Conservation (phyloP, 2,888 invertebrate genomes). For the Cheilosia pagana region DNA sequence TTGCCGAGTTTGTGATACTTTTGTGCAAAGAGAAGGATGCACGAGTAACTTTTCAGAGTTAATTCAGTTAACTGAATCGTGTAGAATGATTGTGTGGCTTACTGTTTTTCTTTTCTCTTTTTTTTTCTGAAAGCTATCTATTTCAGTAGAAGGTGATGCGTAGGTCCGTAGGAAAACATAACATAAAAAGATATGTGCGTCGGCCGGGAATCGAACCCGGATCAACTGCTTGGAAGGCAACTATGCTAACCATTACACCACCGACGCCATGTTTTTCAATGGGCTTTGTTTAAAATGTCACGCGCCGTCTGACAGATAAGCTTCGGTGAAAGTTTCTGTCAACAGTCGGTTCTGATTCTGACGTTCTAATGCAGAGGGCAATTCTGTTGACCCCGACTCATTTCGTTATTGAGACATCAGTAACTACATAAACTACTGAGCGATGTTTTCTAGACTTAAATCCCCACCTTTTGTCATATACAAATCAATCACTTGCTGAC, state of each 20-base stretch:
- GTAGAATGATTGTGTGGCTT: constrained; percentile 23
- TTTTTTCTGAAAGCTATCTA: neutral
- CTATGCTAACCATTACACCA: constrained; percentile 75
- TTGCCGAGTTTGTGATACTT: constrained; percentile 66
- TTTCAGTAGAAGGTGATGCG: neutral
- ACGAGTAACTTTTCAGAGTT: constrained; percentile 47
- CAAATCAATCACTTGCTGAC: too few species aligned
- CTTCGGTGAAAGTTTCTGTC: too few species aligned
- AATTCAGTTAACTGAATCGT: constrained; percentile 66
- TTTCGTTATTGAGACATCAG: too few species aligned
- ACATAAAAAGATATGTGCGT: constrained; percentile 40
- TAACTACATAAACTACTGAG: too few species aligned
- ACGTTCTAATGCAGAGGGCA: too few species aligned
- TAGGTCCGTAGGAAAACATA: neutral
- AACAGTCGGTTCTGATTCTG: too few species aligned
- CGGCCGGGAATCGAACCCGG: constrained; percentile 73
- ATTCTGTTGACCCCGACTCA: too few species aligned
- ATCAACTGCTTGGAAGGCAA: constrained; percentile 75
- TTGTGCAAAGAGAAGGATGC: constrained; percentile 20
- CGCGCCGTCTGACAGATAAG: too few species aligned
- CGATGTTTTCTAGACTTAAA: too few species aligned
- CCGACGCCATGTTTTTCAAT: constrained; percentile 42
- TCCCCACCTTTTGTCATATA: too few species aligned
- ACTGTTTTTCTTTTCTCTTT: neutral
- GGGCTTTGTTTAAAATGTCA: neutral